Evolutionary conservation across 23 tunicate species (phyloP), one percentile per base, ranked within the genome.

Genomic region (Diplosoma virens): DNA sequence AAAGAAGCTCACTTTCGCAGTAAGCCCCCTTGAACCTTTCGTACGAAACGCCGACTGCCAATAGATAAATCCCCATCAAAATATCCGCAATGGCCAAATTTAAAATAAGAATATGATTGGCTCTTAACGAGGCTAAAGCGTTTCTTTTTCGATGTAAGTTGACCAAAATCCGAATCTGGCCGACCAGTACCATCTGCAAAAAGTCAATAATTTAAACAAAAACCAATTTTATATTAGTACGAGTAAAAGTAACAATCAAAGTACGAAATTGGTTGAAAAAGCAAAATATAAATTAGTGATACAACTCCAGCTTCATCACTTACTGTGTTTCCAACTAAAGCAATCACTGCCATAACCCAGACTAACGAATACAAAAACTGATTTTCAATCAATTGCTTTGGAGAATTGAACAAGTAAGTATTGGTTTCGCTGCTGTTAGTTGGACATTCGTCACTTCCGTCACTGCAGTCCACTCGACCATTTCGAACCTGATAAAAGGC

Each of bases 391-490:
- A 72, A 27, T 3, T 72, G 60, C 21, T 11, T 25, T 72, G 9
- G 21, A 5, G 78, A 47, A 27, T 72, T 35, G 22, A 72, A 72
- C 1, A 72, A 29, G 26, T 47, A 50, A 5, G 35, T 9, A 24
- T 72, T 72, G 21, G 78, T 72, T 47, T 33, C 3, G 78, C 48
- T 72, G 21, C 30, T 22, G 23, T 64, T 35, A 17, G 47, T 46
- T 24, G 30, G 21, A 48, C 83, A 78, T 63, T 78, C 83, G 61
- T 78, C 83, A 78, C 83, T 78, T 20, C 63, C 83, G 45, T 78
- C 83, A n/a, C 30, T 37, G 65, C 83, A 78, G 47, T 78, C 83
- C 1, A 25, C 9, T 22, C 83, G 37, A 0, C 83, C 83, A 32
- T 78, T 61, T 23, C 64, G 45, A 1, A 78, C 71, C 83, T 78